A percentile compares a stretch with the other conserved stretches of the same genome.
Conservation (phyloP, 2,888 invertebrate species). For the Drosophila mercatorum region DNA sequence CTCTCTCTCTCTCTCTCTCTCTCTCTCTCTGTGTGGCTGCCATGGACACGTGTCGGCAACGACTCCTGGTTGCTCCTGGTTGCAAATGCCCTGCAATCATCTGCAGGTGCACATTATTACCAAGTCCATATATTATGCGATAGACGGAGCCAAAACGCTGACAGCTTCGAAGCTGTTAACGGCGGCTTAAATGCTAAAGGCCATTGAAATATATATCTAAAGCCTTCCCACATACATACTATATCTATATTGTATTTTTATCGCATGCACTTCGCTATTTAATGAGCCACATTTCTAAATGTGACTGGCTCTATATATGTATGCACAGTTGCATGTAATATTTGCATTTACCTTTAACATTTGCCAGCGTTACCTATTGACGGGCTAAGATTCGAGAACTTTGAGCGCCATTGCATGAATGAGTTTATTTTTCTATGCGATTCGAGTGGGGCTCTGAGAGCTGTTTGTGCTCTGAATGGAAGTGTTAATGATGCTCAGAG, state of each 20-base stretch:
- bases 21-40: constrained; percentile 12
- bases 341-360: not conserved
- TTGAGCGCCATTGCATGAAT: not conserved
- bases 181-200: constrained; percentile 17
- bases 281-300: constrained; percentile 6
- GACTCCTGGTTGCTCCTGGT: constrained; percentile 36
- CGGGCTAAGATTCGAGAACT: not conserved
- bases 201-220: constrained; percentile 10
- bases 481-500: constrained; percentile 9
- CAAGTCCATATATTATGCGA: constrained; percentile 48
- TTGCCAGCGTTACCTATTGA: not conserved
- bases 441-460: not conserved
- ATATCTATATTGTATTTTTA: constrained; percentile 6
- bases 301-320: too few relatives aligned
- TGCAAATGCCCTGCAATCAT: constrained; percentile 63
- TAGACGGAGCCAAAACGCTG: constrained; percentile 22
- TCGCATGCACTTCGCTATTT: constrained; percentile 5
- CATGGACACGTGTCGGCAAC: constrained; percentile 39
- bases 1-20: not conserved
- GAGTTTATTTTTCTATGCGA: not conserved
- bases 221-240: not conserved
- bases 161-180: constrained; percentile 39
- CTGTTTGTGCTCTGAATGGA: not conserved
- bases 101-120: constrained; percentile 60
- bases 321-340: not conserved